Evolutionary conservation across 2,113 vertebrate species (phyloP).

Genomic region (Leucoraja erinaceus): DNA sequence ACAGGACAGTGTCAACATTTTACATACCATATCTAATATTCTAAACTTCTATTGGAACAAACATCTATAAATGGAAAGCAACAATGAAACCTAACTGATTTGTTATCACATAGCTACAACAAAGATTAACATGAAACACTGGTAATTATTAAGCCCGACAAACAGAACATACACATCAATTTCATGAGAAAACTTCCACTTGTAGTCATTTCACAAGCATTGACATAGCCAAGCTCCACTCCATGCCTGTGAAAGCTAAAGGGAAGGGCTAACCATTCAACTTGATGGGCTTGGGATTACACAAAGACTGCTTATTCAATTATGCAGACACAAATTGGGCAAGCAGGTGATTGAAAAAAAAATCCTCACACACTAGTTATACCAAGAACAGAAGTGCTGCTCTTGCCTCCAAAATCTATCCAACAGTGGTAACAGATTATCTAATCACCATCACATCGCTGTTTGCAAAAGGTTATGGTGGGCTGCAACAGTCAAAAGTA

Average conservation of each 20-base stretch:
- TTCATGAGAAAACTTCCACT: background rate
- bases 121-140: background rate
- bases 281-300: background rate
- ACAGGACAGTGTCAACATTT: background rate
- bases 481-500: background rate
- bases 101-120: background rate
- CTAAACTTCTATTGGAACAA: background rate
- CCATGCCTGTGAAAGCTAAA: background rate
- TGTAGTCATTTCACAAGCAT: background rate
- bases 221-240: background rate
- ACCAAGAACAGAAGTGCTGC: background rate
- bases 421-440: background rate
- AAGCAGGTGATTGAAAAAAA: background rate
- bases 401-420: background rate
- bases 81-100: background rate
- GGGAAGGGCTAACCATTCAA: background rate
- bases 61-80: background rate
- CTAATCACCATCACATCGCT: background rate
- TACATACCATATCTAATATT: background rate
- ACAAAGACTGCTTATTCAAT: background rate
- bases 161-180: background rate
- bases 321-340: background rate
- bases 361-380: background rate
- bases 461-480: background rate
- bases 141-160: background rate